These are phyloP conservation scores for Pangasius krempfi DNA, from an alignment of 2,797 vertebrate genomes.

Conservation along the genomic window DNA sequence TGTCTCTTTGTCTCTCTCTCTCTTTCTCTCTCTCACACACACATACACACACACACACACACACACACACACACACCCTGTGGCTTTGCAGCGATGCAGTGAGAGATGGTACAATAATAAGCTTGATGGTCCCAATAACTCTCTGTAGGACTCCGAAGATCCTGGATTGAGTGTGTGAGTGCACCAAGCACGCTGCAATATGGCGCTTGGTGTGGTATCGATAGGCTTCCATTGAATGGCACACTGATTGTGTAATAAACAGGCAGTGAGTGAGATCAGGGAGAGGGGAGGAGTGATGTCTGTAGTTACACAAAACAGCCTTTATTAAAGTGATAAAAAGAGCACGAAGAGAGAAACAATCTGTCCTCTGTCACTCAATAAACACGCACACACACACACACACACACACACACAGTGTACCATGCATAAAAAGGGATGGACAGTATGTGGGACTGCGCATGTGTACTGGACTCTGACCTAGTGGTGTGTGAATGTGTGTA, in stretches of 20 bases:
- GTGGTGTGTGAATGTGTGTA: conserved; percentile 8
- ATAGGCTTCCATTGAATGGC: background rate
- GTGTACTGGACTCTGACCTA: background rate
- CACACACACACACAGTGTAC: conserved; percentile 4
- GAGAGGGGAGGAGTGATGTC: background rate
- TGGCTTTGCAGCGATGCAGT: background rate
- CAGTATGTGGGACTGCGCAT: background rate
- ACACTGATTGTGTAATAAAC: conserved; percentile 18
- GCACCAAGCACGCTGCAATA: background rate
- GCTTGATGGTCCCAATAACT: conserved; percentile 4
- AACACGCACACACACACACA: background rate
- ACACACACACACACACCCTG: background rate
- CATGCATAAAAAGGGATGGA: background rate
- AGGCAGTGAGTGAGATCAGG: conserved; percentile 15
- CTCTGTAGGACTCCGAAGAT: background rate
- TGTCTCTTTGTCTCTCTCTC: background rate
- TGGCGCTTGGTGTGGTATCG: background rate
- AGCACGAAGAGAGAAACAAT: background rate
- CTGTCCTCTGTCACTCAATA: background rate
- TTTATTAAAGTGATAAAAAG: conserved; percentile 21
- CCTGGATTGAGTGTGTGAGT: conserved; percentile 1
- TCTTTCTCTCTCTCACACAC: background rate
- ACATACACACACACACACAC: background rate
- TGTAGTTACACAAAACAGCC: conserved; percentile 4
- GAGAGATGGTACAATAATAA: conserved; percentile 12